Evolutionary conservation across 2,113 vertebrate genomes (phyloP).

Genomic region (Danionella cerebrum): DNA sequence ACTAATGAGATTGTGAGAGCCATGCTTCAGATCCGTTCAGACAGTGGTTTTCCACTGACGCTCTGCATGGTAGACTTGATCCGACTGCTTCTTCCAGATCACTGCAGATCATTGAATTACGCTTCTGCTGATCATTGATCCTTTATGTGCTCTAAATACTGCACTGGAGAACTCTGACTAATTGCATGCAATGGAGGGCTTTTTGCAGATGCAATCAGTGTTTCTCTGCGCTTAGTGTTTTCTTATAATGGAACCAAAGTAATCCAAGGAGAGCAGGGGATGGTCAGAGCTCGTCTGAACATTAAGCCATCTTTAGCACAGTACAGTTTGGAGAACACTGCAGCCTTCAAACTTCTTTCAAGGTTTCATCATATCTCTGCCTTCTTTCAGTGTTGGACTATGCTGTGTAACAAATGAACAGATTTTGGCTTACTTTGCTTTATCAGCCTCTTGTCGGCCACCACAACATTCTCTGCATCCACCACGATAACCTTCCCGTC

Average conservation of each 20-base stretch:
- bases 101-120: slow-evolving; percentile 16
- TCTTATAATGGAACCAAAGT: too few relatives aligned
- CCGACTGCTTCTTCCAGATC: slow-evolving; percentile 2
- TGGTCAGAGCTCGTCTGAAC: neutral
- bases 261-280: neutral
- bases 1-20: slow-evolving; percentile 24
- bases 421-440: slow-evolving; percentile 86
- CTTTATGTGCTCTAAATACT: slow-evolving; percentile 14
- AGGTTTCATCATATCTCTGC: too few relatives aligned
- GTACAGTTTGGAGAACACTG: neutral
- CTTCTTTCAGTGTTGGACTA: too few relatives aligned
- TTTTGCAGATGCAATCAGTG: too few relatives aligned
- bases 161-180: slow-evolving; percentile 3
- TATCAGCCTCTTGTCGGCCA: slow-evolving; percentile 93
- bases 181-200: too few relatives aligned
- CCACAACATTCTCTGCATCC: slow-evolving; percentile 94
- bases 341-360: neutral
- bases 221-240: too few relatives aligned
- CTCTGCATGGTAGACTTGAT: neutral
- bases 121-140: neutral
- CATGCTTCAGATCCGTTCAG: neutral
- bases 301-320: neutral
- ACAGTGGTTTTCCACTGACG: neutral
- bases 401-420: too few relatives aligned
- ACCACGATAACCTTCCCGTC: slow-evolving; percentile 97